Evolutionary conservation across 2,888 invertebrate genomes (phyloP).

Genomic region (Bruchidius siliquastri): DNA sequence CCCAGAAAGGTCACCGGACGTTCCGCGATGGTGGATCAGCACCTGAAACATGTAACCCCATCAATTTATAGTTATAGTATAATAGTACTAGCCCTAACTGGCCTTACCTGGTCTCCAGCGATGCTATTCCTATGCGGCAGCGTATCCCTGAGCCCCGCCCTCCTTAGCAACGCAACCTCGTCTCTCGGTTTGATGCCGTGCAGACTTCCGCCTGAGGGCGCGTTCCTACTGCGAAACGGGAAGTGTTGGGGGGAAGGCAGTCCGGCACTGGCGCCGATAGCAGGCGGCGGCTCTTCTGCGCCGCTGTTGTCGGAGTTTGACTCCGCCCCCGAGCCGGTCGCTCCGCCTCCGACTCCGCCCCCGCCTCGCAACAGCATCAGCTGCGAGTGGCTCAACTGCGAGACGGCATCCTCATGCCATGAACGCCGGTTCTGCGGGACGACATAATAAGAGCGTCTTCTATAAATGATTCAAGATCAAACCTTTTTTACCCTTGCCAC

Average conservation of each 20-base stretch:
- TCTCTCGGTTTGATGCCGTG: constrained; percentile 43
- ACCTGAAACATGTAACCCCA: background rate
- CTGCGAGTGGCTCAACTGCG: constrained; percentile 60
- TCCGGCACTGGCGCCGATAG: background rate
- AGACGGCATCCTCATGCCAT: constrained; percentile 63
- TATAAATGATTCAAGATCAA: too few relatives aligned
- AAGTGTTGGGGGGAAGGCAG: constrained; percentile 15
- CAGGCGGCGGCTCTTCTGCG: constrained; percentile 40
- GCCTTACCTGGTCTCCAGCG: constrained; percentile 25
- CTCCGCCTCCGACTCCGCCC: constrained; percentile 57
- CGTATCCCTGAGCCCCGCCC: constrained; percentile 39
- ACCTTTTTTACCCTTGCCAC: too few relatives aligned
- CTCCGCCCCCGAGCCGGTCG: constrained; percentile 58
- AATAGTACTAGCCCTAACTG: too few relatives aligned
- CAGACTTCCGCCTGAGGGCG: constrained; percentile 32
- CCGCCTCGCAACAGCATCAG: constrained; percentile 50
- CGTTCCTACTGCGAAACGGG: constrained; percentile 26
- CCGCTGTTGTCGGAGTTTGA: constrained; percentile 77
- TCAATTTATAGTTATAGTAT: too few relatives aligned
- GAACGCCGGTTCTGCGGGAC: constrained; percentile 63
- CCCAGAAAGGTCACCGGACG: constrained; percentile 54
- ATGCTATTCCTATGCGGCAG: constrained; percentile 40
- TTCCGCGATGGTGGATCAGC: constrained; percentile 16
- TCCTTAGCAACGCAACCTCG: constrained; percentile 37
- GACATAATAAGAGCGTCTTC: too few relatives aligned